These are phyloP conservation scores for Tokudaia tokunoshimensis DNA, from an alignment of 2,797 vertebrate species.

Conservation along the genomic window DNA sequence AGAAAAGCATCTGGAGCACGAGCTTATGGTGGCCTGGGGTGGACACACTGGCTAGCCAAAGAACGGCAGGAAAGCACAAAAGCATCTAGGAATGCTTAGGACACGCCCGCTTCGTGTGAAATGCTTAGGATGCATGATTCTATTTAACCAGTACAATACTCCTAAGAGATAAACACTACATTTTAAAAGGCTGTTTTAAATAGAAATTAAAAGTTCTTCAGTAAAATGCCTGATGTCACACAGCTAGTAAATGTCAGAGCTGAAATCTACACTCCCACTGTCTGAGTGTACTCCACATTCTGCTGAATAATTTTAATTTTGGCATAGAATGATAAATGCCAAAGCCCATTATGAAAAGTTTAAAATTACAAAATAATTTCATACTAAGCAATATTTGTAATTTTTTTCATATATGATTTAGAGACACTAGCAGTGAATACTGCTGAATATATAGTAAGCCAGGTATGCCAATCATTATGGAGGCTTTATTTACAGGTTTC, in stretches of 20 bases:
- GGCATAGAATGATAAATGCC: background rate
- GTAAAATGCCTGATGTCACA: constrained; percentile 14
- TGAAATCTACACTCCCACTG: background rate
- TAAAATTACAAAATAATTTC: constrained; percentile 20
- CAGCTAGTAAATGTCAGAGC: constrained; percentile 31
- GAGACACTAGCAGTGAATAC: background rate
- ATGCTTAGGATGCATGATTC: constrained; percentile 19
- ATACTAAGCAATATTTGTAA: constrained; percentile 50
- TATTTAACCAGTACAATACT: constrained; percentile 34
- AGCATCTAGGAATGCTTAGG: background rate
- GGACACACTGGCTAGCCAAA: constrained; percentile 24
- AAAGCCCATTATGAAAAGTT: constrained; percentile 15
- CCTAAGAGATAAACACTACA: constrained; percentile 3
- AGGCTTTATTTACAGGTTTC: constrained; percentile 35
- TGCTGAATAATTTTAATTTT: constrained; percentile 31
- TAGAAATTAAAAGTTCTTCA: constrained; percentile 58
- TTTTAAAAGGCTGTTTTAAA: constrained; percentile 48
- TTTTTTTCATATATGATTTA: background rate
- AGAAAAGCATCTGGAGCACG: background rate
- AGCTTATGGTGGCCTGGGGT: background rate
- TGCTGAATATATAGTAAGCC: background rate
- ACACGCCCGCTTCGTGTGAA: background rate
- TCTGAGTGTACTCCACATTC: background rate
- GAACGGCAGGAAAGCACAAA: background rate
- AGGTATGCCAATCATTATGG: background rate